Base-by-base conservation (phyloP, 2,113 vertebrate genomes). In the Nannobrachium achirus region DNA sequence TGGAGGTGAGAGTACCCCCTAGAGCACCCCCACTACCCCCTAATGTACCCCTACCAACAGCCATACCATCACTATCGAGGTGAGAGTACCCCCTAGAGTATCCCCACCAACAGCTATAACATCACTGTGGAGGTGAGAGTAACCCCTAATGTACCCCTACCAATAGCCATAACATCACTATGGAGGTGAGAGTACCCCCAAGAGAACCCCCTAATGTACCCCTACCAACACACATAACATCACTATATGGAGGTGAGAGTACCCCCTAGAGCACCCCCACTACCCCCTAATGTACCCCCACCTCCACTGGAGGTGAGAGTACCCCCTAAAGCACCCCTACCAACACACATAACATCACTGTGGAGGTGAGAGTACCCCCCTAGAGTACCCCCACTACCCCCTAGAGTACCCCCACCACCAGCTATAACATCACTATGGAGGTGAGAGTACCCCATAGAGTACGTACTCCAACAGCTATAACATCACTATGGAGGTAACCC, bases 401-500 rank as follows among this genome's bases (percentile, higher is more conserved):
- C 48, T 16, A 99, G 89, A 99, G 98, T 42, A 94, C 92, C 55
- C 96, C 98, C 62, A 94, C 92, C 0, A 89, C 94, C 67, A 92
- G 88, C 75, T 90, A 93, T 86, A 98, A 98, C 75, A 71, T 97
- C 80, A 98, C 97, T 2, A 96, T 99, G 96, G 94, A 99, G 96
- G 98, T 98, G 79, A 90, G 79, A 1, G 0, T 1, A 4, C 7
- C 15, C 39, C 19, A n/a, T n/a, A n/a, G n/a, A n/a, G n/a, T n/a
- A n/a, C n/a, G n/a, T n/a, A n/a, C n/a, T n/a, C n/a, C n/a, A n/a
- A n/a, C n/a, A 25, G 25, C 25, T 25, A 18, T n/a, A 25, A 25
- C 25, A 4, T 25, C 25, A 25, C 25, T 25, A 25, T 49, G 48
- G 48, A 49, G 48, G n/a, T 49, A 14, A 25, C 25, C 25, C 25